phyloP scores from a whole-genome alignment of 2,888 invertebrate genomes.

The Neuroscelio doddi region DNA sequence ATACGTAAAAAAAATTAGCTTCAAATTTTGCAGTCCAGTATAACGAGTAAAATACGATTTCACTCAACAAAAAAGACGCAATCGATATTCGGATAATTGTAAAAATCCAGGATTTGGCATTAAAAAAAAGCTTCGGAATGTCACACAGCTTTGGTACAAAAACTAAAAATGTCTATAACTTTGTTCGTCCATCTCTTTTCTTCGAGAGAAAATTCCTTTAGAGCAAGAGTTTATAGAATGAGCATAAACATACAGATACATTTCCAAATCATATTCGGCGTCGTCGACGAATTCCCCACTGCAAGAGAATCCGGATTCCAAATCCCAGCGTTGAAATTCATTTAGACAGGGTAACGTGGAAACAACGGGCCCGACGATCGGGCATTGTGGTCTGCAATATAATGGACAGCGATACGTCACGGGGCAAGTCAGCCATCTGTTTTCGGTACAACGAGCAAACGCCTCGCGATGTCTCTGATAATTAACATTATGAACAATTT shows the following conservation, averaged over 20 bases:
- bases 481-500: no score
- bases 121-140: not conserved
- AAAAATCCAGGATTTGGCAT: not conserved
- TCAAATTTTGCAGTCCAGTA: no score
- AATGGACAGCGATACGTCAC: constrained; percentile 62
- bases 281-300: constrained; percentile 1
- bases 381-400: constrained; percentile 39
- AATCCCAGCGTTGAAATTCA: constrained; percentile 9
- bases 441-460: constrained; percentile 59
- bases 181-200: no score
- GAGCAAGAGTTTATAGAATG: not conserved
- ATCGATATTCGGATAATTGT: no score
- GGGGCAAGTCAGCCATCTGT: constrained; percentile 64
- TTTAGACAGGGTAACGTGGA: constrained; percentile 29
- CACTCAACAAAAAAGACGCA: no score
- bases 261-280: constrained; percentile 55
- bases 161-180: no score
- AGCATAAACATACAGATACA: constrained; percentile 61
- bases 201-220: not conserved
- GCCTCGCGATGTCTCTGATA: constrained; percentile 28
- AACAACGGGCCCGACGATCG: constrained; percentile 17
- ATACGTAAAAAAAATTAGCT: no score
- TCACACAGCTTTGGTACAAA: no score
- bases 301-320: not conserved
- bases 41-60: no score